Base-by-base conservation (phyloP, 1,140 invertebrate genomes). In the Zaprionus lachaisei region DNA sequence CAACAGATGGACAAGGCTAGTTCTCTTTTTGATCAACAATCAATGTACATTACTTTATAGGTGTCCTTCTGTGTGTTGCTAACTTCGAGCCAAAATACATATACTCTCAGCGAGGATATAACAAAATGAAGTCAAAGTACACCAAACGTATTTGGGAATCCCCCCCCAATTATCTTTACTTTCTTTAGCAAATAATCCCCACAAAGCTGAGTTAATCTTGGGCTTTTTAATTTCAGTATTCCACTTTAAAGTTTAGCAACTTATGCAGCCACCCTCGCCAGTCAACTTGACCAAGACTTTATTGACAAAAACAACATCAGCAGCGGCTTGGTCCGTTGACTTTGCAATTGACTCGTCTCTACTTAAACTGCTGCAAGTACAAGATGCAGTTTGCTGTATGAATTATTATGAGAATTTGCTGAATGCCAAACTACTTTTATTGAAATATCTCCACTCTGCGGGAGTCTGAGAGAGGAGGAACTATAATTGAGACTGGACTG, bases 321-420 rank as follows among this genome's bases (percentile, higher is more conserved):
- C 22, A 41, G 28, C 6, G 38, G 41, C 24, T 54, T 66, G 28
- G 20, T 44, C 55, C 60, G 68, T 62, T 73, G 64, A 70, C 72
- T 75, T 75, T 70, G 60, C 24, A 69, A 63, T 69, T 63, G 66
- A 69, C 56, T 57, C 51, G 54, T 51, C 26, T 51, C 34, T 64
- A 37, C 38, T 58, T 58, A 58, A 20, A 24, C 24, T 67, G 17
- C 20, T 15, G 17, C 56, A 77, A 84, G 81, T 77, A 31, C 28
- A 7, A 62, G 77, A 65, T 34, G 55, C 41, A 7, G 41, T n/a
- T 7, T 17, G 41, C 57, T 72, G 67, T 67, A 84, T 77, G 80
- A 85, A 90, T 81, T 84, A 76, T 81, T 72, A 76, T 79, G 70
- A 72, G 81, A 85, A 70, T 80, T 81, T 89, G 76, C 79, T 84